Evolutionary conservation across 2,888 invertebrate genomes (phyloP).

Genomic region (Rotaria socialis): DNA sequence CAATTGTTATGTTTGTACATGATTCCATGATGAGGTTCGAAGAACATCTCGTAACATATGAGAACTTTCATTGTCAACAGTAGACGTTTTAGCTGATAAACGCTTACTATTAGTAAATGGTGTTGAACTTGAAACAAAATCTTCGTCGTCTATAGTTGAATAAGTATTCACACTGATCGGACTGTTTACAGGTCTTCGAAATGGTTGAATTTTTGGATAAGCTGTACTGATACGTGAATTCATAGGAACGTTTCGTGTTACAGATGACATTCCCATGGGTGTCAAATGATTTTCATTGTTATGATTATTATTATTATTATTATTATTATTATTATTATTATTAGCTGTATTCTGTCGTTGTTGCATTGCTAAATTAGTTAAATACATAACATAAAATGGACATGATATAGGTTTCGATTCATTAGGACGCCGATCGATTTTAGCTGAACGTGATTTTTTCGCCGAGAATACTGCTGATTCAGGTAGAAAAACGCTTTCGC

Average conservation of each 20-base stretch:
- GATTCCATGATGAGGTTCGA: slow-evolving; percentile 5
- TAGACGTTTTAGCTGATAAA: background rate
- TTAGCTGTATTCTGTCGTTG: background rate
- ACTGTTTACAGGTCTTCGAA: background rate
- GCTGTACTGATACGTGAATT: background rate
- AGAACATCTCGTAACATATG: background rate
- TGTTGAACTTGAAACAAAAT: background rate
- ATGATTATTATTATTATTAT: background rate
- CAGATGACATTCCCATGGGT: background rate
- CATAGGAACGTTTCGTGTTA: background rate
- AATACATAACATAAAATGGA: slow-evolving; percentile 30
- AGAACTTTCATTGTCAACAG: background rate
- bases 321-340: background rate
- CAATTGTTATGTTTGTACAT: background rate
- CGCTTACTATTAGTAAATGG: background rate
- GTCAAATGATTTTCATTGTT: background rate
- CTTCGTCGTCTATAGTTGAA: background rate
- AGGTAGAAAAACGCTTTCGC: background rate
- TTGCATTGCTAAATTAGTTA: background rate
- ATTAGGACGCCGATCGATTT: background rate
- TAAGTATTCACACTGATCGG: background rate
- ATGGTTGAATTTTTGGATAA: background rate
- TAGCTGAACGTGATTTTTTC: background rate
- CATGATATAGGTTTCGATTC: background rate
- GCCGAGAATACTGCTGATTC: background rate